Conservation (phyloP, 2,797 vertebrate species). For the Sarcophilus harrisii region DNA sequence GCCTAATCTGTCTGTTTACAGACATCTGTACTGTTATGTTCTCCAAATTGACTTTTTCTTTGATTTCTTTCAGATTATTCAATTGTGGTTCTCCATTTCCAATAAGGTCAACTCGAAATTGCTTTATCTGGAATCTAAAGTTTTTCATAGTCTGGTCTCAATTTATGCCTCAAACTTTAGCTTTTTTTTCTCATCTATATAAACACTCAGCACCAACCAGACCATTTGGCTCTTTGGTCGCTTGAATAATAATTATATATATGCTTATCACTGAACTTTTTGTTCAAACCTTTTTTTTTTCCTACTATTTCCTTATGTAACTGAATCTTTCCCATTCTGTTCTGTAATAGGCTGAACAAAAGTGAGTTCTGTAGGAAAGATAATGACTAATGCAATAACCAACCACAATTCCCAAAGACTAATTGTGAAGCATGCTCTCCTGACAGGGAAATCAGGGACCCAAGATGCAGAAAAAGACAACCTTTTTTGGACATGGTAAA, state of each 20-base stretch:
- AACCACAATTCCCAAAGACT: neutral
- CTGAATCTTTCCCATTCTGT: neutral
- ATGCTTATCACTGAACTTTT: neutral
- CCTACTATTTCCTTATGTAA: neutral
- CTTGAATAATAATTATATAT: neutral
- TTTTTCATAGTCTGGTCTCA: neutral
- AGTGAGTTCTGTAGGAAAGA: neutral
- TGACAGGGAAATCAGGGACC: neutral
- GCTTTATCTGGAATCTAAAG: neutral
- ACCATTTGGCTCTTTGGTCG: neutral
- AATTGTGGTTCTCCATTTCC: neutral
- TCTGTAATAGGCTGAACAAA: neutral
- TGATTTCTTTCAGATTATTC: neutral
- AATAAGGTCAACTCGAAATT: neutral
- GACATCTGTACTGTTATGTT: neutral
- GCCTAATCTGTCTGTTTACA: neutral
- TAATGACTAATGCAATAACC: neutral
- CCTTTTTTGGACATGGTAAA: neutral
- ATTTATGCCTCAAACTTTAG: neutral
- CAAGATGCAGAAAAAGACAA: neutral
- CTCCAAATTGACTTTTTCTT: neutral
- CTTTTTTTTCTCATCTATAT: neutral
- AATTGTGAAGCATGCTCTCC: neutral
- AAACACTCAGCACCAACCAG: neutral
- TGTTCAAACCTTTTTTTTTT: neutral